Conservation (phyloP, 2,113 vertebrate genomes). For the Microtus montanus region DNA sequence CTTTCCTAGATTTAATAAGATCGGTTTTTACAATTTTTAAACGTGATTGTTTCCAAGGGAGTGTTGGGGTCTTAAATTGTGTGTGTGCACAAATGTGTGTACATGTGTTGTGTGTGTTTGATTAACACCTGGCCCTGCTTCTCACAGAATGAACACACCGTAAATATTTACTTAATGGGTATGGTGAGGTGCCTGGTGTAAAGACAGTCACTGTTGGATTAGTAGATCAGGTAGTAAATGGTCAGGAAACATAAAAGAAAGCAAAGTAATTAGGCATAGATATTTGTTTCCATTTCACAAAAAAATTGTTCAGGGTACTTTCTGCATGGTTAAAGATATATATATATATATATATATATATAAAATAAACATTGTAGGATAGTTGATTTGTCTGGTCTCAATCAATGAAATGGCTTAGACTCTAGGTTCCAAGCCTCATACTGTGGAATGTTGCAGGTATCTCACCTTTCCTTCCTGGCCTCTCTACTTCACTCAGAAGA, state of each 20-base stretch:
- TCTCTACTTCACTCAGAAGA: slow-evolving; percentile 35
- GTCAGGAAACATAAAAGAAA: slow-evolving; percentile 14
- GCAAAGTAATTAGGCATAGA: neutral
- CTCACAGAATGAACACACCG: neutral
- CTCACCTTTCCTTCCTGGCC: neutral
- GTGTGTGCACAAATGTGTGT: neutral
- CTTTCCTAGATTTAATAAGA: neutral
- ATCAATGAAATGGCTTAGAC: neutral
- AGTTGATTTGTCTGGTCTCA: neutral
- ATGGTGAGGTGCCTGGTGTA: neutral
- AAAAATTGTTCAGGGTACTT: neutral
- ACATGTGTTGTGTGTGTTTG: neutral
- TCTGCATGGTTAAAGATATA: slow-evolving; percentile 15
- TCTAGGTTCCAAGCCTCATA: neutral
- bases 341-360: neutral
- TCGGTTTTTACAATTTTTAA: neutral
- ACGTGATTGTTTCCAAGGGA: neutral
- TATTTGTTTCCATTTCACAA: slow-evolving; percentile 3
- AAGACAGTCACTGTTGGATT: neutral
- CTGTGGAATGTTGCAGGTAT: neutral
- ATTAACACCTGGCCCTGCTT: neutral
- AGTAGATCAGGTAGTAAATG: neutral
- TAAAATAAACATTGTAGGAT: neutral
- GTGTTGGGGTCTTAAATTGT: neutral
- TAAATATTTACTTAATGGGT: neutral